Base-by-base conservation (phyloP, 2,888 invertebrate species). In the Cataglyphis rosenhaueri region DNA sequence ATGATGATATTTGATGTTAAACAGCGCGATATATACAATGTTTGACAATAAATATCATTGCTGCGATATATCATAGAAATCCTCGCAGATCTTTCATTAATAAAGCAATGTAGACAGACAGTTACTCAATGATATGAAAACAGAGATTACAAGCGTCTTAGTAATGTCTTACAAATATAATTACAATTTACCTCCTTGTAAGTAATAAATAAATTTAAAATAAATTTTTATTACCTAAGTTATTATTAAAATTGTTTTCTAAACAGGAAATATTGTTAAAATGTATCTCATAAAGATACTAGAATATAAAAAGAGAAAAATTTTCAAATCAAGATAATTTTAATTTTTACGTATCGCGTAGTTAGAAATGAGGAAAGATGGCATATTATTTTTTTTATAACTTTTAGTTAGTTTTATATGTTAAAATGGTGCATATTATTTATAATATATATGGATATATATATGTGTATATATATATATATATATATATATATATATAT, bases 1-100 rank as follows among this genome's bases (percentile, higher is more conserved):
- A 88, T 81, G 79, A 81, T 74, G 85, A 78, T 87, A 81, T 88
- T 87, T 85, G 81, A 73, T 70, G 84, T 83, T n/a, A 70, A 88
- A 82, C 85, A 86, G 71, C n/a, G 48, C 41, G 35, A 35, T 29
- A 41, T 64, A 57, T 79, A 79, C 66, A 81, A 82, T 68, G 64
- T 83, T 83, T 83, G 15, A n/a, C 75, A 75, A 86, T 85, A 87
- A 81, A 85, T 85, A 78, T 73, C 73, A 83, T 81, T 57, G 61
- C 44, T 64, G 75, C 64, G 59, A 74, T 48, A 52, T 75, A 35
- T 41, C 79, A 84, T 44, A 85, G 76, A 83, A 76, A 41, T 81
- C 87, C 68, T 68, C 12, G 12, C 64, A 64, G 78, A 75, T 38
- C 74, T 83, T 61, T 70, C 44, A 59, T 55, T 86, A 87, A 88